These are phyloP conservation scores for Discoglossus pictus DNA, from an alignment of 2,797 vertebrate species.

Conservation along the genomic window DNA sequence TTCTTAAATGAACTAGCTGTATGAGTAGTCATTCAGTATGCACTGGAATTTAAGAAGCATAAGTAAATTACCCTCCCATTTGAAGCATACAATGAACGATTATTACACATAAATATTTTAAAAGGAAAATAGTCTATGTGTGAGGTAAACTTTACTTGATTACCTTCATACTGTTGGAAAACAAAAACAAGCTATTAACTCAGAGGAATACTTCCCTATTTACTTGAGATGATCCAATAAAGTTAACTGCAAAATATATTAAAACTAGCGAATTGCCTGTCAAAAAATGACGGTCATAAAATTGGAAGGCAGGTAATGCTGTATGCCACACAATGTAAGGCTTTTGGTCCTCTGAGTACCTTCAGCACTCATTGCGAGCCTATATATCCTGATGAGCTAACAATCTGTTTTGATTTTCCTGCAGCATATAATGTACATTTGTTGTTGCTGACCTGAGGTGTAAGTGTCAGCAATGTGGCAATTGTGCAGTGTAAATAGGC, in stretches of 20 bases:
- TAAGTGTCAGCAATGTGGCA: no score
- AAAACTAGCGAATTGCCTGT: no score
- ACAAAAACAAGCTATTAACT: not conserved
- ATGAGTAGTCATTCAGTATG: constrained; percentile 7
- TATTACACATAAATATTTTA: constrained; percentile 20
- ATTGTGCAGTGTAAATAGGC: no score
- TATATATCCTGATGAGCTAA: no score
- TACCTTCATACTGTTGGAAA: not conserved
- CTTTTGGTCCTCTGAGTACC: no score
- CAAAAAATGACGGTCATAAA: no score
- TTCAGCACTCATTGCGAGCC: no score
- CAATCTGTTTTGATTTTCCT: no score
- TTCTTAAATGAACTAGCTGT: constrained; percentile 1
- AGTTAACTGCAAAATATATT: constrained; percentile 13
- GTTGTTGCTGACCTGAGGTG: no score
- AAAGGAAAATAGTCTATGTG: constrained; percentile 2
- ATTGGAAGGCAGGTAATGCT: no score
- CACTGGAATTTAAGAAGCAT: constrained; percentile 30
- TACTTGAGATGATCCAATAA: constrained; percentile 11
- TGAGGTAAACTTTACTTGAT: constrained; percentile 1
- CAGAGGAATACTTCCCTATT: constrained; percentile 7
- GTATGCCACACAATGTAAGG: no score
- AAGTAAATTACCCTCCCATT: constrained; percentile 34
- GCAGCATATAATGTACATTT: no score
- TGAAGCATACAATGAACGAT: constrained; percentile 29